Conservation (phyloP, 2,797 vertebrate genomes). For the Sebastes alutus region DNA sequence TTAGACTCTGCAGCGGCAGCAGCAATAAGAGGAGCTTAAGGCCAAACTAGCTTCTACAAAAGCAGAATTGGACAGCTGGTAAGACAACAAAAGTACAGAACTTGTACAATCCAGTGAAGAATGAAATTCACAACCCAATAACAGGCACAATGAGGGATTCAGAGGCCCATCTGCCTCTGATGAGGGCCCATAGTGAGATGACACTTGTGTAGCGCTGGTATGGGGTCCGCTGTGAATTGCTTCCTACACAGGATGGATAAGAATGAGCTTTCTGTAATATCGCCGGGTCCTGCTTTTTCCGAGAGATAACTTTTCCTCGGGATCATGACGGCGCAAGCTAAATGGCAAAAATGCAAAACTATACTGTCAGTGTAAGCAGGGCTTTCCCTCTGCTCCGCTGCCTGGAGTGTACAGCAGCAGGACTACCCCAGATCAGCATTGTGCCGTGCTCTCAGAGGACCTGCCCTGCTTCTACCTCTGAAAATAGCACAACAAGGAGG, state of each 20-base stretch:
- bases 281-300: background rate
- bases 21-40: conserved; percentile 8
- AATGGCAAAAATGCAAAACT: conserved; percentile 24
- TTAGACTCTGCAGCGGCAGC: background rate
- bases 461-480: conserved; percentile 77
- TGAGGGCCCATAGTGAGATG: conserved; percentile 46
- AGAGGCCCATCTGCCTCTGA: conserved; percentile 63
- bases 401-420: conserved; percentile 19
- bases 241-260: conserved; percentile 46
- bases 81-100: conserved; percentile 51
- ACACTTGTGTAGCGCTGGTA: conserved; percentile 48
- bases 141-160: conserved; percentile 59
- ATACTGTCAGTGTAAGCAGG: conserved; percentile 14
- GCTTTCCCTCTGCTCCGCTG: conserved; percentile 40
- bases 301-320: background rate
- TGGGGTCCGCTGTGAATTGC: conserved; percentile 54
- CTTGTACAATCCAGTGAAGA: conserved; percentile 41
- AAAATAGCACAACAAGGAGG: conserved; percentile 80
- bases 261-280: conserved; percentile 2
- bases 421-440: conserved; percentile 64
- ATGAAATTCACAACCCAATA: conserved; percentile 61
- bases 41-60: conserved; percentile 6
- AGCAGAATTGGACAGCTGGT: conserved; percentile 61
- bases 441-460: conserved; percentile 64
- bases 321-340: background rate